Conservation (phyloP, 2,888 invertebrate genomes). For the Habrosyne pyritoides region DNA sequence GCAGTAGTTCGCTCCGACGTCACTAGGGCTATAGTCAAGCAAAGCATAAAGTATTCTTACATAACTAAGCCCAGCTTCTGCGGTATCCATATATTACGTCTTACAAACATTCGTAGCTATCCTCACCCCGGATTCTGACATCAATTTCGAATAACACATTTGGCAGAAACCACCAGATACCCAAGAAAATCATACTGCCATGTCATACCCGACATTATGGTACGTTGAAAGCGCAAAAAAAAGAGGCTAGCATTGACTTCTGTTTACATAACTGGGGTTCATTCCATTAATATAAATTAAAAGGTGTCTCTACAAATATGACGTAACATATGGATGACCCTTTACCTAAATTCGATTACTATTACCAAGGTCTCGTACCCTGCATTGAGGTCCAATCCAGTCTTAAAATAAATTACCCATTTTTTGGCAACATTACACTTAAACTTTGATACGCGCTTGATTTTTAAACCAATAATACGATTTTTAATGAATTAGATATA, state of each 20-base stretch:
- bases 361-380: background rate
- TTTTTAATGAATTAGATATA: background rate
- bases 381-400: background rate
- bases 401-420: background rate
- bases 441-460: background rate
- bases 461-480: too few species aligned
- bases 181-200: too few species aligned
- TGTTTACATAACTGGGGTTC: too few species aligned
- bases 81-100: background rate
- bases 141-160: background rate
- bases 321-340: background rate
- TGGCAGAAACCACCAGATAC: too few species aligned
- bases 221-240: too few species aligned
- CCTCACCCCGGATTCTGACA: background rate
- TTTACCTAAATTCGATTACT: background rate
- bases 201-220: too few species aligned
- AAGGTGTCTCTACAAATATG: background rate
- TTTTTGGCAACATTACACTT: background rate
- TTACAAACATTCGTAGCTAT: background rate
- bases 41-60: background rate
- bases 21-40: background rate
- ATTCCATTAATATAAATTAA: too few species aligned
- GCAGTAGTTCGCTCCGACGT: background rate
- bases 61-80: background rate
- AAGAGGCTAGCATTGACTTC: too few species aligned